Evolutionary conservation across 1,140 invertebrate genomes (phyloP).

Genomic region (Nomia melanderi): DNA sequence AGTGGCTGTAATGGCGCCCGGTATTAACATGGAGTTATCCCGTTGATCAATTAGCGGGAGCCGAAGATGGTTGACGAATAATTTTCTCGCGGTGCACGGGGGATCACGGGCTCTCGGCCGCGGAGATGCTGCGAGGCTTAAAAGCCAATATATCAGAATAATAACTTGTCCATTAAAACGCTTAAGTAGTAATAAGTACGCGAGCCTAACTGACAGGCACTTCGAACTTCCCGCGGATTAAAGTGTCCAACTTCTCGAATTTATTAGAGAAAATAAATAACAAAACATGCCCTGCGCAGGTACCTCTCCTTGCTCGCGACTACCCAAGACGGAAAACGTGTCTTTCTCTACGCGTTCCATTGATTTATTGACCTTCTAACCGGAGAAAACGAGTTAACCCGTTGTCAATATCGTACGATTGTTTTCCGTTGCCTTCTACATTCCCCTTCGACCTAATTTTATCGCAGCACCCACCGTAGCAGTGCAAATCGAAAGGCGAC

Average conservation of each 20-base stretch:
- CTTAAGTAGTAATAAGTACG: constrained; percentile 78
- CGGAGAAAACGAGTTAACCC: no score
- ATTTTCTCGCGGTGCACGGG: constrained; percentile 32
- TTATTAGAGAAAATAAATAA: constrained; percentile 72
- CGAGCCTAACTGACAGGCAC: constrained; percentile 74
- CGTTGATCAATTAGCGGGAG: constrained; percentile 47
- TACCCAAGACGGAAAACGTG: not conserved
- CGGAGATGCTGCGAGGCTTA: constrained; percentile 59
- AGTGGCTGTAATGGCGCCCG: not conserved
- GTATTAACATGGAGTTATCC: not conserved
- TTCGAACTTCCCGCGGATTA: constrained; percentile 76
- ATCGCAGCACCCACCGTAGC: no score
- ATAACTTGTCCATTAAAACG: constrained; percentile 80
- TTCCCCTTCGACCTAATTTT: no score
- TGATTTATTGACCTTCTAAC: no score
- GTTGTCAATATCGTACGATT: no score
- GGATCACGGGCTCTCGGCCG: constrained; percentile 38
- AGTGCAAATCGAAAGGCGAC: no score
- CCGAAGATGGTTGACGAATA: constrained; percentile 50
- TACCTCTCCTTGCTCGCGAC: constrained; percentile 34
- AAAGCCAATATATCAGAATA: constrained; percentile 77
- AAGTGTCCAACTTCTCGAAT: constrained; percentile 76
- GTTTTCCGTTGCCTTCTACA: no score
- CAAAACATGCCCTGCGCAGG: constrained; percentile 10
- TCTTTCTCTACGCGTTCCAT: not conserved